Evolutionary conservation across 2,797 vertebrate species (phyloP), one percentile per base, ranked within the genome.

Genomic region (Epinephelus coioides): DNA sequence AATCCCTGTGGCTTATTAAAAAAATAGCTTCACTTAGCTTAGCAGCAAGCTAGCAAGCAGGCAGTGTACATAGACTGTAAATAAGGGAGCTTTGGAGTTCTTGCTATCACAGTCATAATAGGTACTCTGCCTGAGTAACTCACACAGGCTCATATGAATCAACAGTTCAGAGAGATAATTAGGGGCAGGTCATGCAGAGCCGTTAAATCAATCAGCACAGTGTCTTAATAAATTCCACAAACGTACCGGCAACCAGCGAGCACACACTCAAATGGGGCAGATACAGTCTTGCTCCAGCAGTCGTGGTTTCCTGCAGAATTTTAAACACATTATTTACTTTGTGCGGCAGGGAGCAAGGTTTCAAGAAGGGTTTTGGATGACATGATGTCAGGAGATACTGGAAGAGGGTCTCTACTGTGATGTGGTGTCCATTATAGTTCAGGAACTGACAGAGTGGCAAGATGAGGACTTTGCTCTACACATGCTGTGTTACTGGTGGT

Each of bases 131-230:
- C 51, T 78, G 44, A 80, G 57, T 38, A 43, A 56, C 60, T 82
- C 34, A 30, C 64, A 25, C 61, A 14, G 67, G 27, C 72, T 69
- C 69, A 57, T 53, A 59, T 62, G 51, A 76, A 71, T 76, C 74
- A 54, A 66, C 64, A 77, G 76, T 69, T 75, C 76, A 78, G 50
- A 66, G 59, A 83, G 59, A 62, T 83, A 86, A 86, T 86, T 71
- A 86, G 55, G 56, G 38, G 70, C 34, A 70, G 53, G 70, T 73
- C 76, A 80, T 53, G 73, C 75, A 67, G 62, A 81, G 76, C 56
- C 6, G 17, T 27, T 73, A 53, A 73, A 83, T 83, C 69, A 77
- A 62, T 86, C 80, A 70, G 27, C 53, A 13, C 49, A 40, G 47
- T 10, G 63, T 79, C 54, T 72, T 84, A 57, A 85, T 57, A 60